Conservation (phyloP, 2,113 vertebrate genomes). For the Cacatua alba region DNA sequence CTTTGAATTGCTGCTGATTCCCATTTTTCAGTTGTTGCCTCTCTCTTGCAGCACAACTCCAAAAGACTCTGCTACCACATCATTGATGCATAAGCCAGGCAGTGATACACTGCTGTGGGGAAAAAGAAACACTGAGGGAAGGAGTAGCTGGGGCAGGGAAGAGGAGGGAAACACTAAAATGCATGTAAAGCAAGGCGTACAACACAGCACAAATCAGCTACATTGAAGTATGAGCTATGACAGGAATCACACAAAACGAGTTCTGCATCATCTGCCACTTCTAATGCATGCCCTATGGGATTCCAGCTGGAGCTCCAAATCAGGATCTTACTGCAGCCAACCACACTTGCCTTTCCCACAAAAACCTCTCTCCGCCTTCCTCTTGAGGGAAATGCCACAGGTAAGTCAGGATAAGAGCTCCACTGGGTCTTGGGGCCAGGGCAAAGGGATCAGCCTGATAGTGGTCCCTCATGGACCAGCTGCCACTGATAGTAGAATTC, state of each 20-base stretch:
- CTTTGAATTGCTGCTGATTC: background rate
- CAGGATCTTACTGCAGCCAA: background rate
- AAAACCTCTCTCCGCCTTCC: background rate
- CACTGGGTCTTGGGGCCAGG: background rate
- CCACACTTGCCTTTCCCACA: background rate
- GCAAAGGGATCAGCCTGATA: background rate
- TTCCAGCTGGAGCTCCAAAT: background rate
- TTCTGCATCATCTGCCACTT: background rate
- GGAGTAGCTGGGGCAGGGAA: background rate
- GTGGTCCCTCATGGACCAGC: rapidly evolving
- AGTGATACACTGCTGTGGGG: background rate
- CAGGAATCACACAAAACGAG: background rate
- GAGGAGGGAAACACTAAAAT: background rate
- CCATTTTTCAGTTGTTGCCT: background rate
- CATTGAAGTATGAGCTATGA: background rate
- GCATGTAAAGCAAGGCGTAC: background rate
- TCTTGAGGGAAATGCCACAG: background rate
- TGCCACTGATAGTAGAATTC: background rate
- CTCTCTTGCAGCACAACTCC: background rate
- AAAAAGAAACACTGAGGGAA: background rate
- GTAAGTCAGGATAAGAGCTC: background rate
- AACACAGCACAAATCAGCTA: background rate
- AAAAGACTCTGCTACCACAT: background rate
- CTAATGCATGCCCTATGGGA: background rate
- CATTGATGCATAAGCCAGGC: background rate